These are phyloP conservation scores for Drosophila guanche DNA, from an alignment of 1,140 invertebrate species.

Conservation along the genomic window DNA sequence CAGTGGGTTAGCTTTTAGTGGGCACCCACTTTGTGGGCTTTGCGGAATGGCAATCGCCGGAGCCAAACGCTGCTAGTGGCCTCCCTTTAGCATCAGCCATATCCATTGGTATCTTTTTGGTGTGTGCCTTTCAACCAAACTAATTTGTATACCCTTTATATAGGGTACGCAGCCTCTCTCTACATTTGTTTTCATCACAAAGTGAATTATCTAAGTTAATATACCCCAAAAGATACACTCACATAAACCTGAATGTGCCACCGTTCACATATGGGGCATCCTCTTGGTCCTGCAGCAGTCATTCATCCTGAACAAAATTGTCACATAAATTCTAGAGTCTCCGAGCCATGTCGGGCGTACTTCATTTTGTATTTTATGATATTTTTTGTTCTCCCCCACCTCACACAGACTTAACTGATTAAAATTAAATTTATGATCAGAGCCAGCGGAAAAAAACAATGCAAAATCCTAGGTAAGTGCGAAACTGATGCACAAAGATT, in stretches of 20 bases:
- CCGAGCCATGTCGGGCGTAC: conserved; percentile 75
- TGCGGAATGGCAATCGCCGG: conserved; percentile 53
- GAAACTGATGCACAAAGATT: conserved; percentile 22
- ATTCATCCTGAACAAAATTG: conserved; percentile 78
- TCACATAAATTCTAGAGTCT: conserved; percentile 75
- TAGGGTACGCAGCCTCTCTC: neutral
- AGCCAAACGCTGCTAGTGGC: conserved; percentile 33
- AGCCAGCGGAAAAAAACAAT: conserved; percentile 49
- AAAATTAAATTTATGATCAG: conserved; percentile 65
- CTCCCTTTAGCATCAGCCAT: conserved; percentile 1
- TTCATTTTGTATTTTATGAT: conserved; percentile 81
- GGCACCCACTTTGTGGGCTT: conserved; percentile 71
- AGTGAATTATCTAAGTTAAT: neutral
- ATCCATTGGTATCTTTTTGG: conserved; percentile 1
- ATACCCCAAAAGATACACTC: conserved; percentile 12
- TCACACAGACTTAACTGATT: conserved; percentile 54
- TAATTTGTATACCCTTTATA: conserved; percentile 49
- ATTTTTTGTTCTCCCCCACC: conserved; percentile 44
- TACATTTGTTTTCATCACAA: no score
- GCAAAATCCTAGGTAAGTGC: conserved; percentile 42
- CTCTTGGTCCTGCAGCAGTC: conserved; percentile 41
- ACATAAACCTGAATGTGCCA: conserved; percentile 35
- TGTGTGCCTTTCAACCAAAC: conserved; percentile 68
- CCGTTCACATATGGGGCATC: conserved; percentile 26
- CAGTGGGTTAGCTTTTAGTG: conserved; percentile 76